Percentiles rank a stretch among this genome's conserved stretches.
These are phyloP conservation scores for Ctena decussata DNA, from an alignment of 2,888 invertebrate species.

Conservation along the genomic window DNA sequence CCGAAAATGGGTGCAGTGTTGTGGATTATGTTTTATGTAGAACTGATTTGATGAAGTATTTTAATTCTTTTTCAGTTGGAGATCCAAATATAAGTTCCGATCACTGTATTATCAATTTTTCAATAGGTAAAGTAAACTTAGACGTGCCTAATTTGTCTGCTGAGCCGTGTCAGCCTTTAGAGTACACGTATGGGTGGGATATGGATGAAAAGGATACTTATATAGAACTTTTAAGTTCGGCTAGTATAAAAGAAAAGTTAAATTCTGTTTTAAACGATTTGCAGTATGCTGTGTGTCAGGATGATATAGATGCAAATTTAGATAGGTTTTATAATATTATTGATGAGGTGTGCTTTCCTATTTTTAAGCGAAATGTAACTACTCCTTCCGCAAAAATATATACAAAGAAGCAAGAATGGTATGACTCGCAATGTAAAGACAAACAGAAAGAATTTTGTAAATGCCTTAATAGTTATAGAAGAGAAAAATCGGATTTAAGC, in stretches of 20 bases:
- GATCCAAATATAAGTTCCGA: constrained; percentile 31
- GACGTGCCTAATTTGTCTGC: not conserved
- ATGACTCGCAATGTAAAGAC: constrained; percentile 15
- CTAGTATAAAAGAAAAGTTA: not conserved
- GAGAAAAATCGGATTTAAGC: not conserved
- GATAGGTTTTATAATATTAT: not conserved
- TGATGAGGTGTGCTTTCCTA: not conserved
- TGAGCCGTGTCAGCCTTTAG: not conserved
- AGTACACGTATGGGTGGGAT: constrained; percentile 23
- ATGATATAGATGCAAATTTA: not conserved
- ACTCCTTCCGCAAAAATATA: not conserved
- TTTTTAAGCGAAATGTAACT: not conserved
- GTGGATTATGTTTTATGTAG: constrained; percentile 34
- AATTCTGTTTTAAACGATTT: not conserved
- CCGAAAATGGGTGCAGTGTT: constrained; percentile 9
- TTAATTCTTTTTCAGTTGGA: not conserved
- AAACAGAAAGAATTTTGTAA: constrained; percentile 5
- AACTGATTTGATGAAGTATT: not conserved
- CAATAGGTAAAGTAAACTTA: not conserved
- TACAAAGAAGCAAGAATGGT: constrained; percentile 14
- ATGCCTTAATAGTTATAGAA: not conserved
- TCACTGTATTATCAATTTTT: constrained; percentile 24
- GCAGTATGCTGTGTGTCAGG: not conserved
- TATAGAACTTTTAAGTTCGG: not conserved
- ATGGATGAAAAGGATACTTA: not conserved